phyloP scores from a whole-genome alignment of 2,797 vertebrate species.

The Apodemus agrarius region DNA sequence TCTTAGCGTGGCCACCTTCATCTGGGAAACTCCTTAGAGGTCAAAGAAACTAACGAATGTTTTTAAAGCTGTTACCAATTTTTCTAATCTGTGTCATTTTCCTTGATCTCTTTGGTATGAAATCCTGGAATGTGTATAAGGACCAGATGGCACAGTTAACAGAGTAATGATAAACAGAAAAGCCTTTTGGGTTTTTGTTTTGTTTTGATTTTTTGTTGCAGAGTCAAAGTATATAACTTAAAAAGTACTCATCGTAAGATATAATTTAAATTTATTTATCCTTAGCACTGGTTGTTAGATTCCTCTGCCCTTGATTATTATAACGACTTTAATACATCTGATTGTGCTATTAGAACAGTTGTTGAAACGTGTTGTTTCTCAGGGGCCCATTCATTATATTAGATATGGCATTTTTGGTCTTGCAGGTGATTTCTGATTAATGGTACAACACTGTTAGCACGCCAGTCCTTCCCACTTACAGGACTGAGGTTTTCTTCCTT shows the following conservation, averaged over 20 bases:
- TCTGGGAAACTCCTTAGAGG: slow-evolving; percentile 72
- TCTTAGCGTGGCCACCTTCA: slow-evolving; percentile 49
- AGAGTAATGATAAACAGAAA: slow-evolving; percentile 76
- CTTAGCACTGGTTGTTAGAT: slow-evolving; percentile 65
- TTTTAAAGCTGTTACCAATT: slow-evolving; percentile 82
- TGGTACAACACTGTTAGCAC: slow-evolving; percentile 30
- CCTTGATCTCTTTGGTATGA: slow-evolving; percentile 79
- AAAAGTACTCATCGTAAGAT: slow-evolving; percentile 56
- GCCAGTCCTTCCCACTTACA: slow-evolving; percentile 58
- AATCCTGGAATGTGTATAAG: slow-evolving; percentile 75
- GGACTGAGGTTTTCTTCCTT: slow-evolving; percentile 32
- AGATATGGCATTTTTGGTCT: slow-evolving; percentile 45
- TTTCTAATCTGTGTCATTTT: slow-evolving; percentile 80
- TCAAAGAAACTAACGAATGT: slow-evolving; percentile 76
- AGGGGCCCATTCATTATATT: slow-evolving; percentile 35
- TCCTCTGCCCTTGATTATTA: slow-evolving; percentile 72
- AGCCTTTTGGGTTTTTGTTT: slow-evolving; percentile 53
- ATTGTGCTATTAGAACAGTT: slow-evolving; percentile 68
- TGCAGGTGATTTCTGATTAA: slow-evolving; percentile 60
- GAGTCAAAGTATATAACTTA: slow-evolving; percentile 55
- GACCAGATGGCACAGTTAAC: slow-evolving; percentile 78
- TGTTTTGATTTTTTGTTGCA: not conserved
- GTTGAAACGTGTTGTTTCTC: slow-evolving; percentile 32
- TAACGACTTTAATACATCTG: slow-evolving; percentile 71
- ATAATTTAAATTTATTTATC: slow-evolving; percentile 71